These are phyloP conservation scores for Cercopithecus mona DNA, from an alignment of 2,113 vertebrate species.

Conservation along the genomic window DNA sequence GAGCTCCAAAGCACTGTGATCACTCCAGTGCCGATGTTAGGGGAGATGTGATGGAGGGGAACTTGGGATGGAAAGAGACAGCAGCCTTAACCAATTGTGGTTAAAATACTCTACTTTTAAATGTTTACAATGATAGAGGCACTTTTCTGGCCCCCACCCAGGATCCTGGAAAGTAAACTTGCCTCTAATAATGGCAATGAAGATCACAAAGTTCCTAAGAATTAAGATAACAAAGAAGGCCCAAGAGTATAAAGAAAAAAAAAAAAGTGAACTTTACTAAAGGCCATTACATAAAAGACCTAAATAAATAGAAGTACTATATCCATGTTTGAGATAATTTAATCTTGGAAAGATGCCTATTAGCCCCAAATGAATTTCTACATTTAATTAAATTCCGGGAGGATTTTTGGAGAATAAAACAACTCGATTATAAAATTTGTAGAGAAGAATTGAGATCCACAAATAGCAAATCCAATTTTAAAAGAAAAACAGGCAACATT, in stretches of 20 bases:
- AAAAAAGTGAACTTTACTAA: background rate
- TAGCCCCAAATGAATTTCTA: constrained; percentile 50
- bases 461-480: constrained; percentile 58
- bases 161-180: background rate
- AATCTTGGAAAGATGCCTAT: constrained; percentile 44
- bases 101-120: background rate
- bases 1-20: background rate
- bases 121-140: background rate
- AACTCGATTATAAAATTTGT: constrained; percentile 47
- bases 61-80: background rate
- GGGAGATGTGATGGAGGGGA: background rate
- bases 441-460: constrained; percentile 35
- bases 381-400: constrained; percentile 45
- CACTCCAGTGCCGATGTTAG: background rate
- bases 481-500: constrained; percentile 7
- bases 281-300: background rate
- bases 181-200: background rate
- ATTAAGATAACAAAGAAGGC: background rate
- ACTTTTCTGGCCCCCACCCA: background rate
- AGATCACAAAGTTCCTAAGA: background rate
- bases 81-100: background rate
- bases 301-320: constrained; percentile 39
- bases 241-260: background rate
- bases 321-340: constrained; percentile 46
- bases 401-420: constrained; percentile 47